Evolutionary conservation across 2,113 vertebrate species (phyloP).

Genomic region (Cricetomys ansorgei): DNA sequence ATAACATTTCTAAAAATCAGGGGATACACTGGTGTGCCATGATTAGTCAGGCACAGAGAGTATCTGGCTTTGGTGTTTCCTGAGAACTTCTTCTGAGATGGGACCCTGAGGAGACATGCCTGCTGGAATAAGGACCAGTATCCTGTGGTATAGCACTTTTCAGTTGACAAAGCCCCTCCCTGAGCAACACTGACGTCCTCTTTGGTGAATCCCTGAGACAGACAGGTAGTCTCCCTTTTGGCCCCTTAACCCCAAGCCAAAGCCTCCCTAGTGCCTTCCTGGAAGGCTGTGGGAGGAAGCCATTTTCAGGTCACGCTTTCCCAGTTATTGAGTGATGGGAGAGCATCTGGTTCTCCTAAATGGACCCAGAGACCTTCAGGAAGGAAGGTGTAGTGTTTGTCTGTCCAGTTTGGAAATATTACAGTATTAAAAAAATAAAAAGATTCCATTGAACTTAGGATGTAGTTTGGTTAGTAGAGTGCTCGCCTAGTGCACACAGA

Average conservation of each 20-base stretch:
- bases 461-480: not conserved
- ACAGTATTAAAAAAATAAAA: too few relatives aligned
- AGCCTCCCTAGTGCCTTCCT: not conserved
- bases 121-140: rapidly evolving
- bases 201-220: not conserved
- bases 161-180: not conserved
- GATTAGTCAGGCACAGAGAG: too few relatives aligned
- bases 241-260: not conserved
- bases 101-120: not conserved
- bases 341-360: not conserved
- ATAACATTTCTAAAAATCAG: not conserved
- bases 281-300: not conserved
- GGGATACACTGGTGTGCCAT: too few relatives aligned
- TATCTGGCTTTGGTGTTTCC: not conserved
- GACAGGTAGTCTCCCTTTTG: too few relatives aligned
- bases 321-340: not conserved
- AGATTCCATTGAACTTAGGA: too few relatives aligned
- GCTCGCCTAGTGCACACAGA: not conserved
- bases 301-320: not conserved
- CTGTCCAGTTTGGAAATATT: not conserved
- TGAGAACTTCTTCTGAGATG: not conserved
- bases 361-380: not conserved
- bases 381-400: not conserved
- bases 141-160: too few relatives aligned
- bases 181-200: too few relatives aligned